phyloP scores from a whole-genome alignment of 2,113 vertebrate species.

The Corydoras sp. region DNA sequence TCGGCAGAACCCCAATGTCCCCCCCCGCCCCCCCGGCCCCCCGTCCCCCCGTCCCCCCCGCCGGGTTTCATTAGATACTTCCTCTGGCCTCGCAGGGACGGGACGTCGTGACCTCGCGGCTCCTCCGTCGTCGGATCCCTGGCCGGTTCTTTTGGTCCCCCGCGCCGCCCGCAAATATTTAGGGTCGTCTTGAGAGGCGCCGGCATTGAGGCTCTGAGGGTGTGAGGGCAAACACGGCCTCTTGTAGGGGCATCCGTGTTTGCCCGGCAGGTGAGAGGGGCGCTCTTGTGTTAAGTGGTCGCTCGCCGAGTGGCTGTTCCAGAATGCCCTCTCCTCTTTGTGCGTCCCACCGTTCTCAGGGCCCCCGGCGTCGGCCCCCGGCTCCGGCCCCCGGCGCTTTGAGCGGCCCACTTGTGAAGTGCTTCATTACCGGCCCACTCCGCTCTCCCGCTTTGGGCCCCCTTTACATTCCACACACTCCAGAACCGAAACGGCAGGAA shows the following conservation, averaged over 20 bases:
- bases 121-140: no score
- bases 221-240: constrained; percentile 34
- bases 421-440: constrained; percentile 84
- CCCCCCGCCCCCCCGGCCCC: no score
- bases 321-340: constrained; percentile 75
- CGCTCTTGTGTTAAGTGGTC: constrained; percentile 87
- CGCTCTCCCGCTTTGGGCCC: constrained; percentile 68
- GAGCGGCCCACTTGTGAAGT: constrained; percentile 79
- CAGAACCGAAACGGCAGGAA: constrained; percentile 76
- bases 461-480: constrained; percentile 80
- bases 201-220: constrained; percentile 1
- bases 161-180: no score
- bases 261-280: constrained; percentile 87
- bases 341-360: constrained; percentile 80
- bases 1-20: no score
- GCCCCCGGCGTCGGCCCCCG: constrained; percentile 56
- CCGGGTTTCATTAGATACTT: constrained; percentile 32
- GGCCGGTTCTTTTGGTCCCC: no score
- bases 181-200: no score
- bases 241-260: constrained; percentile 57
- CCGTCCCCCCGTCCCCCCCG: neutral
- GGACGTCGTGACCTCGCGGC: neutral
- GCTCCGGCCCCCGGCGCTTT: constrained; percentile 49
- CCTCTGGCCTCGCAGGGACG: constrained; percentile 34
- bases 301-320: constrained; percentile 75